These are phyloP conservation scores for Bilobella aurantiaca DNA, from an alignment of 1,140 invertebrate genomes.

Conservation along the genomic window DNA sequence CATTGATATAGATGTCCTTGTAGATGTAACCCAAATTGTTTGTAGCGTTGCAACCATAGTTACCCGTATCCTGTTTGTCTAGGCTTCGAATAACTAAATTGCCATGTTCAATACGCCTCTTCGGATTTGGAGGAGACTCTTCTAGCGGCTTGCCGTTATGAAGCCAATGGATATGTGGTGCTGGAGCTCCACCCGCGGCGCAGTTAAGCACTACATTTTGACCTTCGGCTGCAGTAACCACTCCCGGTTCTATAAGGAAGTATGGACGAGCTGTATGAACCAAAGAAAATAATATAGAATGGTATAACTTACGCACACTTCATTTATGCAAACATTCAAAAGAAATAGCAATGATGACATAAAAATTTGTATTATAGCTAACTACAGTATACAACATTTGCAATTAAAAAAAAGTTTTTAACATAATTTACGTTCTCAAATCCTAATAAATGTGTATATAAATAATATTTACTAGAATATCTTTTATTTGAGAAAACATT, in stretches of 20 bases:
- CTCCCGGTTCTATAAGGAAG: constrained; percentile 79
- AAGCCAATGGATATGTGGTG: constrained; percentile 89
- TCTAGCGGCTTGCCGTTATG: constrained; percentile 84
- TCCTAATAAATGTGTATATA: too few species aligned
- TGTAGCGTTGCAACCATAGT: constrained; percentile 88
- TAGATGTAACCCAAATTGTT: constrained; percentile 96
- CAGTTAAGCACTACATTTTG: constrained; percentile 79
- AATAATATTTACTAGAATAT: too few species aligned
- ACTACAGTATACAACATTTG: too few species aligned
- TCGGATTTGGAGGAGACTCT: constrained; percentile 60
- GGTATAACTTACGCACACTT: too few species aligned
- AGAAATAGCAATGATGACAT: too few species aligned
- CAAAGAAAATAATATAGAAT: neutral
- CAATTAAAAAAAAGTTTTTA: too few species aligned
- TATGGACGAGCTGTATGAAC: constrained; percentile 64
- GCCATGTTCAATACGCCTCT: constrained; percentile 52
- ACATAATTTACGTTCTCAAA: too few species aligned
- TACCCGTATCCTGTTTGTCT: constrained; percentile 84
- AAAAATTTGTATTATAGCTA: too few species aligned
- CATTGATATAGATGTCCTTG: constrained; percentile 95
- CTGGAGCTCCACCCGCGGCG: constrained; percentile 72
- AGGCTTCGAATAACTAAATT: constrained; percentile 72
- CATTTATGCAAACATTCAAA: too few species aligned
- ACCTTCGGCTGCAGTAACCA: constrained; percentile 81
- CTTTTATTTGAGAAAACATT: too few species aligned